Evolutionary conservation across 2,888 invertebrate genomes (phyloP).

Genomic region (Phyllotreta cruciferae): DNA sequence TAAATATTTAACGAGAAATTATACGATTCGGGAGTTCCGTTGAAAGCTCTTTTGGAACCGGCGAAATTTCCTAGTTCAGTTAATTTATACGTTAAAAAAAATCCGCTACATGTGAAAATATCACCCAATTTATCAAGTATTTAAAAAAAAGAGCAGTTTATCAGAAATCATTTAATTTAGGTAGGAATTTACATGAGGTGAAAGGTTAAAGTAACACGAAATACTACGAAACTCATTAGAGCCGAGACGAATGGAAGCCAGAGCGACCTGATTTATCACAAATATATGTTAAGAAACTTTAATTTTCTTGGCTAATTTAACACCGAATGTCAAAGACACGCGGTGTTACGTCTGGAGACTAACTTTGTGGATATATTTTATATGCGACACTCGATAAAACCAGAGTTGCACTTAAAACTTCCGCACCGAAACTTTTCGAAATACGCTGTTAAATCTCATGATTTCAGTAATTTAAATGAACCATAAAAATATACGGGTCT

Average conservation of each 20-base stretch:
- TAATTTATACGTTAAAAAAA: too few species aligned
- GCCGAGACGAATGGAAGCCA: constrained; percentile 12
- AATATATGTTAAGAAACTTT: constrained; percentile 56
- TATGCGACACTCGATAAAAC: constrained; percentile 51
- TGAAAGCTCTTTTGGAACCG: too few species aligned
- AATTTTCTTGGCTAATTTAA: constrained; percentile 57
- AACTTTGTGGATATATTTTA: constrained; percentile 54
- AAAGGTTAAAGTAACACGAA: constrained; percentile 21
- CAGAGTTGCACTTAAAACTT: constrained; percentile 19
- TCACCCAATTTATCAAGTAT: too few species aligned
- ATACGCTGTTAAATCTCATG: background rate
- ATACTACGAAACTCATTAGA: constrained; percentile 27
- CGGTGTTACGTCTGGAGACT: constrained; percentile 52
- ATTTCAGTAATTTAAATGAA: too few species aligned
- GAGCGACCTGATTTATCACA: constrained; percentile 50
- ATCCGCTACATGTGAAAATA: too few species aligned
- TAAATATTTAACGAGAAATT: too few species aligned
- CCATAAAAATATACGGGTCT: too few species aligned
- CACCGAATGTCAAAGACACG: constrained; percentile 55
- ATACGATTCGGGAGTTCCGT: too few species aligned
- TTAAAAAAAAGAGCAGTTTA: too few species aligned
- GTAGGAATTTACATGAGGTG: background rate
- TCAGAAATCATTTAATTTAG: background rate
- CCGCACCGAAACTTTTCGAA: background rate
- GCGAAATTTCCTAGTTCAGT: too few species aligned